phyloP scores from a whole-genome alignment of 1,140 invertebrate species.

The Theocolax elegans region DNA sequence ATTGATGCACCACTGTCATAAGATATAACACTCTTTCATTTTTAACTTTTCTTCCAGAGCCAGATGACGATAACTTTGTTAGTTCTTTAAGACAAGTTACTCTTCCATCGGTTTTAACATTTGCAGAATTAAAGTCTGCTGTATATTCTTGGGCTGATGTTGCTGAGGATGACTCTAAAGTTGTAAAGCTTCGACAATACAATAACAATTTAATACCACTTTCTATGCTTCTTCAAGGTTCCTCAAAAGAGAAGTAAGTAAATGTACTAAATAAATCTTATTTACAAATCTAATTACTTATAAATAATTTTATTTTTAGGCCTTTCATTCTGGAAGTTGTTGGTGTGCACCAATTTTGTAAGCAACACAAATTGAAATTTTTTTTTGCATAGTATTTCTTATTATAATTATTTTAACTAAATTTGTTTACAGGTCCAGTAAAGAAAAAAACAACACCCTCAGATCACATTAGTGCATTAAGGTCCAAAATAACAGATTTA shows the following conservation, averaged over 20 bases:
- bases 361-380: no score
- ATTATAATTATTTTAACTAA: no score
- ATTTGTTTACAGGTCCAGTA: slow-evolving; percentile 57
- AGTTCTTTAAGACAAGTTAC: slow-evolving; percentile 46
- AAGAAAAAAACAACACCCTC: slow-evolving; percentile 54
- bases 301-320: slow-evolving; percentile 40
- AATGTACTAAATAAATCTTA: not conserved
- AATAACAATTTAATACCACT: slow-evolving; percentile 59
- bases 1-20: slow-evolving; percentile 16
- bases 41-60: no score
- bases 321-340: slow-evolving; percentile 60
- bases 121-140: slow-evolving; percentile 53
- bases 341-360: slow-evolving; percentile 59
- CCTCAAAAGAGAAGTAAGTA: slow-evolving; percentile 54
- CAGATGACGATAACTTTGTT: slow-evolving; percentile 25
- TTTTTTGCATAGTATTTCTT: no score
- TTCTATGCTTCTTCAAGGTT: slow-evolving; percentile 53
- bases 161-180: slow-evolving; percentile 52
- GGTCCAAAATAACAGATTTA: slow-evolving; percentile 51
- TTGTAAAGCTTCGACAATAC: slow-evolving; percentile 57
- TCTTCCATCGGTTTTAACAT: slow-evolving; percentile 49
- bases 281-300: not conserved
- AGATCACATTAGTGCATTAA: slow-evolving; percentile 55
- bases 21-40: no score
- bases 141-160: slow-evolving; percentile 52